These are phyloP conservation scores for Diorhabda elongata DNA, from an alignment of 1,140 invertebrate species.

Conservation along the genomic window DNA sequence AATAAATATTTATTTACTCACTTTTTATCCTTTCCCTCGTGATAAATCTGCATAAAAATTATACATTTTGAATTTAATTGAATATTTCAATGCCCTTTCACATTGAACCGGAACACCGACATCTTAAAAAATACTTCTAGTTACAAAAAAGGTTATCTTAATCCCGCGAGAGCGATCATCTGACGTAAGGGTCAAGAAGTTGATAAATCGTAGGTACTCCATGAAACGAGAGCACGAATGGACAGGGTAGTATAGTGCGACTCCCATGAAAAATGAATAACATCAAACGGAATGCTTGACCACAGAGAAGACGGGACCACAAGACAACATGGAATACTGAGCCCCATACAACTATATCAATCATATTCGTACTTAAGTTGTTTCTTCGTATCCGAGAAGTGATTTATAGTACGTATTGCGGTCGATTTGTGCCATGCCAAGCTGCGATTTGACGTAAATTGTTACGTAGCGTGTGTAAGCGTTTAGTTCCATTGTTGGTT, in stretches of 20 bases:
- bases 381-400: conserved; percentile 5
- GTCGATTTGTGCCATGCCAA: conserved; percentile 10
- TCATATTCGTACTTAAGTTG: conserved; percentile 5
- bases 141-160: neutral
- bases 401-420: conserved; percentile 7
- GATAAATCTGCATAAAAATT: no score
- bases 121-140: no score
- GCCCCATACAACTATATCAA: neutral
- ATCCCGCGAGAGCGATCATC: neutral
- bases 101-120: no score
- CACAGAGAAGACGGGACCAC: neutral
- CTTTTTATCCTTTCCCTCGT: no score
- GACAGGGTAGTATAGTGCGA: neutral
- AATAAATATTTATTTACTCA: no score
- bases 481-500: neutral
- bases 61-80: no score
- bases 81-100: no score
- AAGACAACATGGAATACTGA: conserved; percentile 5
- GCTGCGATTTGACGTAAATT: neutral
- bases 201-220: conserved; percentile 6
- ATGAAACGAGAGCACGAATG: neutral
- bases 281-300: conserved; percentile 3
- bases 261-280: conserved; percentile 10
- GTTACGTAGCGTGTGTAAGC: neutral
- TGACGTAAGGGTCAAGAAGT: neutral